A percentile compares a stretch with the other conserved stretches of the same genome.
Conservation (phyloP, 2,888 invertebrate genomes). For the Griposia aprilina region DNA sequence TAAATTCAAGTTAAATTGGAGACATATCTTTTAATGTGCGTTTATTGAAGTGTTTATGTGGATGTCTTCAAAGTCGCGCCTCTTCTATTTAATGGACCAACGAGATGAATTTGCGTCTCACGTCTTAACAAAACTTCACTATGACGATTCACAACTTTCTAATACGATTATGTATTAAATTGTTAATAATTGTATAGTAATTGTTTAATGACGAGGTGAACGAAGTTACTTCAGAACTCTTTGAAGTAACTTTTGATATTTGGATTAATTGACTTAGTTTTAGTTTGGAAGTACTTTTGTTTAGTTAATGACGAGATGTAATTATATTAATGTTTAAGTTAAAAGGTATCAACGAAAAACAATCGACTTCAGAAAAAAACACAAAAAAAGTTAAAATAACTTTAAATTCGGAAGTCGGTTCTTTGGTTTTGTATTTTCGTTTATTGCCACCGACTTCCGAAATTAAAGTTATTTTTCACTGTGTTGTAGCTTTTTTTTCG, state of each 20-base stretch:
- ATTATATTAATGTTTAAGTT: background rate
- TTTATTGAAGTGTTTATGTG: slow-evolving; percentile 88
- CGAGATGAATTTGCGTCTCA: slow-evolving; percentile 75
- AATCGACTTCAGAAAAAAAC: no score
- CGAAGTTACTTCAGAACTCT: slow-evolving; percentile 28
- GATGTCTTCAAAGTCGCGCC: slow-evolving; percentile 76
- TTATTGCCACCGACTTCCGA: no score
- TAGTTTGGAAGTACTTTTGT: slow-evolving; percentile 29
- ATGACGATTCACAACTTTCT: slow-evolving; percentile 45
- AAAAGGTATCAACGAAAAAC: background rate
- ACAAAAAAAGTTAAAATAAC: no score
- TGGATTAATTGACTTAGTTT: slow-evolving; percentile 48
- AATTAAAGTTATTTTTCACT: no score
- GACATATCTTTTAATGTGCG: slow-evolving; percentile 87
- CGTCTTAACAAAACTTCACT: slow-evolving; percentile 54
- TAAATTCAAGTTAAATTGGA: slow-evolving; percentile 88
- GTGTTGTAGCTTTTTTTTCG: no score
- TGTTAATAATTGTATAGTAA: slow-evolving; percentile 44
- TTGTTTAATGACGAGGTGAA: slow-evolving; percentile 57
- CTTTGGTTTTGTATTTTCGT: no score
- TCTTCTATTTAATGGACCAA: slow-evolving; percentile 75
- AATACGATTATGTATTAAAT: slow-evolving; percentile 49
- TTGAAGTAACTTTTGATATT: slow-evolving; percentile 44
- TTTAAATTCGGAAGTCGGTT: no score
- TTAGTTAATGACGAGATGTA: slow-evolving; percentile 1